Base-by-base conservation (phyloP, 2,113 vertebrate species). In the Nymphicus hollandicus region DNA sequence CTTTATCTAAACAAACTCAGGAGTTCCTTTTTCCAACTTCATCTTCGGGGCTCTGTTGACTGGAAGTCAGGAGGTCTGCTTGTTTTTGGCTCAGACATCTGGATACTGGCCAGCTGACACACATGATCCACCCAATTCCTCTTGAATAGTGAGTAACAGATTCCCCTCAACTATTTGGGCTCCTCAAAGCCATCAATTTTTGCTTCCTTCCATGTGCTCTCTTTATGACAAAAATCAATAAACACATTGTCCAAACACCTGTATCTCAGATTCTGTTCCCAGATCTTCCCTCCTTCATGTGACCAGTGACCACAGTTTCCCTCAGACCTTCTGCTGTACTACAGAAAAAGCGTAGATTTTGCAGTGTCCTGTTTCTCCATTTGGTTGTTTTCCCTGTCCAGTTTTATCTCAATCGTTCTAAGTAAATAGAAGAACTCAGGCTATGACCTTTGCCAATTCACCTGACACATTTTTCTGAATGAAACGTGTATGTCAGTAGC, bases 111-210 rank as follows among this genome's bases (percentile, higher is more conserved):
- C 53, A 86, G 58, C 16, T 73, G n/a, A 35, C 29, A 47, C 1
- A 0, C 20, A 9, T 0, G 1, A 49, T 73, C 69, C 73, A 73
- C 20, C 19, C n/a, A 4, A 1, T 66, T 68, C 50, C 19, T 73
- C 37, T 70, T 47, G 52, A 74, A 29, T 18, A 87, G 53, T 37
- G 14, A 77, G 28, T 64, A 86, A 84, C 8, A 10, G 11, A 8
- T 27, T 86, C 52, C 37, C 19, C 73, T 28, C 13, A 56, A 70
- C n/a, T 11, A 35, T 29, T 33, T 49, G 24, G 35, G 44, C 29
- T 70, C 41, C 49, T 27, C 49, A 37, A 80, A 91, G 17, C 23
- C 58, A 73, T 20, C 20, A 27, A 27, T 35, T 69, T 41, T 41
- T 66, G 25, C 13, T 66, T 90, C 61, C 64, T 85, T 85, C 55